Evolutionary conservation across 23 tunicate species (phyloP).

Genomic region (Ascidia mentula): DNA sequence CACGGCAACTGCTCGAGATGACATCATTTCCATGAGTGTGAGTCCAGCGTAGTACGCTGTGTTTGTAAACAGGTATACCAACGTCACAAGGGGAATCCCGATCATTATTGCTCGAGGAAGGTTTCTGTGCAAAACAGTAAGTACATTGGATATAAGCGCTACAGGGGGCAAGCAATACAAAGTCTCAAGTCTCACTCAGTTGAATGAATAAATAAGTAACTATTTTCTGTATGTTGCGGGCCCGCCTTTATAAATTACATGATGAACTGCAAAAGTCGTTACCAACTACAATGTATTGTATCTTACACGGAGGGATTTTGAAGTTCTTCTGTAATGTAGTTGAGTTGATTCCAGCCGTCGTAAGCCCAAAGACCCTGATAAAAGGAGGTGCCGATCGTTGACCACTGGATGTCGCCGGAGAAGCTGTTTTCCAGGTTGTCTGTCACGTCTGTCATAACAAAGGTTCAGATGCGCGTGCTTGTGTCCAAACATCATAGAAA

Average conservation of each 20-base stretch:
- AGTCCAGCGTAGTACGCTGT: constrained; percentile 78
- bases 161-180: no score
- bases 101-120: constrained; percentile 82
- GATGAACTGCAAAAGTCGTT: no score
- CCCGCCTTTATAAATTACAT: no score
- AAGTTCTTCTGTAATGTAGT: constrained; percentile 83
- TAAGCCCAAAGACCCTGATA: constrained; percentile 94
- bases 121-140: constrained; percentile 43
- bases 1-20: constrained; percentile 84
- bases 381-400: constrained; percentile 72
- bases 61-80: constrained; percentile 72
- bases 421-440: constrained; percentile 66
- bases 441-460: constrained; percentile 65
- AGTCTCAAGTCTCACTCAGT: no score
- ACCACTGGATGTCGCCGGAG: constrained; percentile 30
- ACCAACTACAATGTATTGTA: no score
- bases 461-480: no score
- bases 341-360: constrained; percentile 95
- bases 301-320: constrained; percentile 77
- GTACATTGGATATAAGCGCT: no score
- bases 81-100: constrained; percentile 84
- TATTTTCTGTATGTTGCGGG: no score
- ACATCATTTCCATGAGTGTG: constrained; percentile 50
- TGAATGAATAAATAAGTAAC: no score
- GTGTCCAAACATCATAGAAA: no score